Evolutionary conservation across 2,113 vertebrate genomes (phyloP), one percentile per base, ranked within the genome.

Genomic region (Otocyon megalotis): DNA sequence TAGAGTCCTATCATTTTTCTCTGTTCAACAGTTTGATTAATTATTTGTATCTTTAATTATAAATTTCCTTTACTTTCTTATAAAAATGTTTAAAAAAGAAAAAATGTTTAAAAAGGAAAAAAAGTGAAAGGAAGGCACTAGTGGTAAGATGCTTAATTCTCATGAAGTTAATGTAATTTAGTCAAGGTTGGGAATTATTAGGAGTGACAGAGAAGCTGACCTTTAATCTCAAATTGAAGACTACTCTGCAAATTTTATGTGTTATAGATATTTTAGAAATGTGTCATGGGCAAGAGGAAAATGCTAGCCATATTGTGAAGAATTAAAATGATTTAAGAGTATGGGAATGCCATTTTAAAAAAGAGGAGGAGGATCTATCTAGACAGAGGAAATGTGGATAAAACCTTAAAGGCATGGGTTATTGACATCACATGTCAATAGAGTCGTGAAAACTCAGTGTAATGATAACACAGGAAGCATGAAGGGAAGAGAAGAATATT

Each of bases 251-350:
- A 72, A 12, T 93, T 48, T 54, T 0, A 8, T 30, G 54, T 94
- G 88, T 94, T 91, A 69, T 43, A 82, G 62, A 82, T 93, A 87
- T 53, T 37, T 94, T 32, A 83, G 35, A 12, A 72, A 87, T 87
- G 16, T 13, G 63, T 81, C 37, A 85, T 8, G 77, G 12, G 48
- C 11, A 43, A 14, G 48, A 88, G 24, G 30, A 91, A 85, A 50
- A 58, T 28, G 15, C 6, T 4, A n/a, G 32, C 30, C 28, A 54
- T 65, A 50, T 15, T 63, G 2, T 63, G 8, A 65, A 71, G 35
- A 76, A 4, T 63, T 62, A 74, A 26, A 74, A 3, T 30, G 50
- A 43, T 82, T 88, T 84, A 87, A 54, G 37, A 43, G 3, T 6
- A 17, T 24, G 48, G 3, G 5, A 13, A 22, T 35, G 28, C 0